Evolutionary conservation across 2,888 invertebrate species (phyloP).

Genomic region (Limnephilus rhombicus): DNA sequence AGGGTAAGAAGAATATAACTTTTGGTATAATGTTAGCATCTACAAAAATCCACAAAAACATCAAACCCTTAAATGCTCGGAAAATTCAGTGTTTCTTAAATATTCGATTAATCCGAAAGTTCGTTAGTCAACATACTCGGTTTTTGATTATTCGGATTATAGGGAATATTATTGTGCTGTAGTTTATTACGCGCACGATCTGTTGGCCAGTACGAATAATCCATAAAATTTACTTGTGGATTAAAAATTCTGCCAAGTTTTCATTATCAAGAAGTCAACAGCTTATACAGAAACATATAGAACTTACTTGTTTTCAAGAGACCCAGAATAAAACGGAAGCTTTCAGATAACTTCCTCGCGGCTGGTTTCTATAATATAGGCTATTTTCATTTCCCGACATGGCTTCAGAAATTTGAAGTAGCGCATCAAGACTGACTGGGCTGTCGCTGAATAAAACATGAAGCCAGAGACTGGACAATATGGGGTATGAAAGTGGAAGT

Average conservation of each 20-base stretch:
- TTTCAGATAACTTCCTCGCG: not conserved
- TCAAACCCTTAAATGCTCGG: no score
- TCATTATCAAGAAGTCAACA: not conserved
- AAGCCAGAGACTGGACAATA: conserved; percentile 14
- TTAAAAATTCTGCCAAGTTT: not conserved
- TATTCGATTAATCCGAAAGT: no score
- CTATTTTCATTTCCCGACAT: conserved; percentile 15
- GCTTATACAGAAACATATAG: not conserved
- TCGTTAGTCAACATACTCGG: no score
- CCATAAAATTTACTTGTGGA: not conserved
- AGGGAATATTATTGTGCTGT: no score
- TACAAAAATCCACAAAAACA: no score
- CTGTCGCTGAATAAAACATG: conserved; percentile 33
- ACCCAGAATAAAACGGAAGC: not conserved
- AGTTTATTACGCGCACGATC: no score
- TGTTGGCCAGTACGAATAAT: not conserved
- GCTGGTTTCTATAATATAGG: not conserved
- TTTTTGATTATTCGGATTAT: no score
- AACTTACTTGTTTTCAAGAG: not conserved
- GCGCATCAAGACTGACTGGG: not conserved
- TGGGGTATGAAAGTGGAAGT: conserved; percentile 19
- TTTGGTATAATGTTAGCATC: no score
- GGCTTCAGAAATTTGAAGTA: conserved; percentile 25
- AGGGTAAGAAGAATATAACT: no score
- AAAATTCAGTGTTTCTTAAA: no score